Conservation (phyloP, 2,113 vertebrate species). For the Oryzias celebensis region DNA sequence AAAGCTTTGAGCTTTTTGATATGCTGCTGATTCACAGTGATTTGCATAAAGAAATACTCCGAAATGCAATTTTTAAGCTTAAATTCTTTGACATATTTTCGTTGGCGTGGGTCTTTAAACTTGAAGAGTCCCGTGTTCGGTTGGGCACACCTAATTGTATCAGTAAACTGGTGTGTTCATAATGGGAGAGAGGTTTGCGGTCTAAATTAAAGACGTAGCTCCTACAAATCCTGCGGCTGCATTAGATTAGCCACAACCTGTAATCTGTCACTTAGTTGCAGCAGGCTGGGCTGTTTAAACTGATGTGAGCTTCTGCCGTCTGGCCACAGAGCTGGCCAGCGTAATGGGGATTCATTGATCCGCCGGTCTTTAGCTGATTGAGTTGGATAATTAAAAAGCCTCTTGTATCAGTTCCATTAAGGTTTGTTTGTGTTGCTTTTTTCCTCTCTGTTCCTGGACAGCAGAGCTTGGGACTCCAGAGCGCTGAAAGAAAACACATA, state of each 20-base stretch:
- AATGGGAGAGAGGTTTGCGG: conserved; percentile 63
- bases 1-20: no score
- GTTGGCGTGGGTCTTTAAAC: conserved; percentile 19
- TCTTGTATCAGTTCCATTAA: conserved; percentile 82
- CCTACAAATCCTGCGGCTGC: conserved; percentile 67
- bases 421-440: conserved; percentile 77
- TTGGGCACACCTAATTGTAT: conserved; percentile 63
- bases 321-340: conserved; percentile 63
- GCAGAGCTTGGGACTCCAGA: conserved; percentile 43
- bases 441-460: conserved; percentile 58
- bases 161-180: conserved; percentile 70
- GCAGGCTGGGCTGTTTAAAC: conserved; percentile 64
- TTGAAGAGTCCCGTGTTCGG: conserved; percentile 40
- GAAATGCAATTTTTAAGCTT: no score
- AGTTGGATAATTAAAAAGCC: conserved; percentile 86
- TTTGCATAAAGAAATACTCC: no score
- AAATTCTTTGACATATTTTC: no score
- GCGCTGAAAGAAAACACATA: conserved; percentile 36
- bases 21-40: no score
- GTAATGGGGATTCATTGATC: conserved; percentile 83
- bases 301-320: conserved; percentile 74
- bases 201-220: conserved; percentile 78
- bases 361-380: conserved; percentile 79
- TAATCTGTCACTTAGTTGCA: conserved; percentile 79
- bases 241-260: conserved; percentile 79